These are phyloP conservation scores for Glaucopsyche alexis DNA, from an alignment of 2,888 invertebrate species.

Conservation along the genomic window DNA sequence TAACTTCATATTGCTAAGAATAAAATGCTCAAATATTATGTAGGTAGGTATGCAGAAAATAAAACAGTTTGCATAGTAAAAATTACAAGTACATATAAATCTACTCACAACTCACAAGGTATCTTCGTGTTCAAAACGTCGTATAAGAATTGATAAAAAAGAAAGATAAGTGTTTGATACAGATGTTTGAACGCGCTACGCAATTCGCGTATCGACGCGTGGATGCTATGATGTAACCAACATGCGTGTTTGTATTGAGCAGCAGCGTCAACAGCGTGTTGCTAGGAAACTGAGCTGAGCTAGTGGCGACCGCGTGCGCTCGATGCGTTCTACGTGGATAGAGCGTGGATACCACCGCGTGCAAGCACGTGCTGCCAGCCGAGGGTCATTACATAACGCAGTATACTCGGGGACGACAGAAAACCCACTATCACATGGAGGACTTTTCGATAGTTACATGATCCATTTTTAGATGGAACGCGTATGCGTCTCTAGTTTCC, in stretches of 20 bases:
- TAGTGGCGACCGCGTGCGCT: conserved; percentile 53
- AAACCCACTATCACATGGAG: conserved; percentile 49
- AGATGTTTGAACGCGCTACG: conserved; percentile 40
- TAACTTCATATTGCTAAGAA: background rate
- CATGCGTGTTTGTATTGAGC: conserved; percentile 76
- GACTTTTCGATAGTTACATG: conserved; percentile 60
- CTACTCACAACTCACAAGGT: conserved; percentile 25
- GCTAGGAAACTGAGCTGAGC: conserved; percentile 72
- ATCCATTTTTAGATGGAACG: conserved; percentile 77
- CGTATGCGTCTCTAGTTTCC: conserved; percentile 63
- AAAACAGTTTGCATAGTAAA: background rate
- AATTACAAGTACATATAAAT: background rate
- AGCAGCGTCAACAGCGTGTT: conserved; percentile 77
- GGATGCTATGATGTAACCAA: conserved; percentile 71
- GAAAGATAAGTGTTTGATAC: conserved; percentile 39
- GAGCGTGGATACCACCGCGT: conserved; percentile 73
- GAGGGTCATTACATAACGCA: conserved; percentile 72
- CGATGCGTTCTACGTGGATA: conserved; percentile 68
- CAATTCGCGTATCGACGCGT: conserved; percentile 47
- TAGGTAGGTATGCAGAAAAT: background rate
- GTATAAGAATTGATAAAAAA: conserved; percentile 7
- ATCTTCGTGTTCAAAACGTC: background rate
- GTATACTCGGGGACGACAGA: conserved; percentile 58
- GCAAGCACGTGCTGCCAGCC: conserved; percentile 63
- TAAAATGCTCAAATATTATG: background rate